Base-by-base conservation (phyloP, 2,888 invertebrate genomes). In the Lasioglossum pauxillum region DNA sequence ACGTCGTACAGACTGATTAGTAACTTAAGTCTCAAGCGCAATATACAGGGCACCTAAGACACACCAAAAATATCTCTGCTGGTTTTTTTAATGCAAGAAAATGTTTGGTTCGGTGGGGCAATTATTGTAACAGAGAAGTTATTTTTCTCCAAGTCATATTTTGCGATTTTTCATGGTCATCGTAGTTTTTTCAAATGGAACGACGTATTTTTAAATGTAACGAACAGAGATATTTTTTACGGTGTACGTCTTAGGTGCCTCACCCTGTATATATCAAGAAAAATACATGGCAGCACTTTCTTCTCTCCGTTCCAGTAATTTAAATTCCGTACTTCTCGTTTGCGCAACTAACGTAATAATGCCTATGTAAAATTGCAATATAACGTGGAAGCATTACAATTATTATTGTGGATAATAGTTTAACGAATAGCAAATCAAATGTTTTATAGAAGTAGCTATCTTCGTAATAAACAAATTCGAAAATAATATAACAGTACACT, bases 341-440 rank as follows among this genome's bases (percentile, higher is more conserved):
- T 77, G 78, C 14, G 41, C 35, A 78, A 49, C 27, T 2, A 75
- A 78, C 53, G 23, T 64, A 72, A 78, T 49, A 71, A 78, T 53
- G n/a, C 10, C 53, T 71, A 27, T 57, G 31, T 16, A 57, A 75
- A 85, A 44, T 16, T 49, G 16, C 81, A 69, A 77, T 46, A 44
- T 69, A 74, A 76, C 41, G 35, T 75, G 79, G 84, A 85, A 85
- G 85, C 64, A 79, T 69, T 23, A 27, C 7, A 57, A 49, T 74
- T 71, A 57, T 35, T 44, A 49, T 23, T 76, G 16, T 16, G 60
- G 57, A 31, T 10, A 64, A 69, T 46, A 78, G 69, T 16, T 46
- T 53, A 64, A 53, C 53, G 5, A 57, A n/a, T 31, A 71, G 19
- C 0, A n/a, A 31, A 73, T 16, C 5, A 67, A 53, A 5, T 7